Evolutionary conservation across 2,113 vertebrate species (phyloP), one percentile per base, ranked within the genome.

Genomic region (Triplophysa tibetana): DNA sequence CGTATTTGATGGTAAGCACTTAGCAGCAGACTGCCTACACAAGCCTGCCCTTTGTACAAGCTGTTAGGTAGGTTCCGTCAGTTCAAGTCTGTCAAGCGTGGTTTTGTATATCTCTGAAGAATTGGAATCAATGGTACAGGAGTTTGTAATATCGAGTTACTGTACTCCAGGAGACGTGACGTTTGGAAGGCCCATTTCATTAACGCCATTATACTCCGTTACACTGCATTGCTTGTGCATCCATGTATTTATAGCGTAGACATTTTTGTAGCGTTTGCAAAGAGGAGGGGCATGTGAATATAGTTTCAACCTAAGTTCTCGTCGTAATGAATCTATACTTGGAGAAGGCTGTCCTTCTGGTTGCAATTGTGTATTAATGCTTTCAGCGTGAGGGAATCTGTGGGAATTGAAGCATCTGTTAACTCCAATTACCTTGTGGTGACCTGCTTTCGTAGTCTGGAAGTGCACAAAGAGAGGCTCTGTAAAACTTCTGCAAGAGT

Each of bases 381-480:
- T 72, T 77, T 73, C 74, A 87, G 78, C 75, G 75, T 82, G 81
- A 87, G 52, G 81, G 70, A 83, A 63, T 81, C 80, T 79, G 77
- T 79, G 79, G 70, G 86, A 89, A 87, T 86, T 82, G 83, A 80
- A 86, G 85, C 81, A 86, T 89, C 85, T 75, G 83, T 86, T 85
- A 86, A 88, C 88, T 92, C 84, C 80, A 87, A 87, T 90, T 90
- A 85, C 83, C 79, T 77, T 33, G 54, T 83, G 73, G 81, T 88
- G 84, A 90, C 90, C 88, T 65, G 80, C 85, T 84, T 77, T 74
- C 86, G 86, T 81, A 67, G 52, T 48, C 73, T 64, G 56, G 56
- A 72, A 63, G 81, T 72, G 60, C 50, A 86, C 58, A 83, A 80
- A 82, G 58, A 21, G 60, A 24, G 75, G 13, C 45, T 43, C 43